Conservation (phyloP, 2,113 vertebrate genomes). For the Lipophrys pholis region DNA sequence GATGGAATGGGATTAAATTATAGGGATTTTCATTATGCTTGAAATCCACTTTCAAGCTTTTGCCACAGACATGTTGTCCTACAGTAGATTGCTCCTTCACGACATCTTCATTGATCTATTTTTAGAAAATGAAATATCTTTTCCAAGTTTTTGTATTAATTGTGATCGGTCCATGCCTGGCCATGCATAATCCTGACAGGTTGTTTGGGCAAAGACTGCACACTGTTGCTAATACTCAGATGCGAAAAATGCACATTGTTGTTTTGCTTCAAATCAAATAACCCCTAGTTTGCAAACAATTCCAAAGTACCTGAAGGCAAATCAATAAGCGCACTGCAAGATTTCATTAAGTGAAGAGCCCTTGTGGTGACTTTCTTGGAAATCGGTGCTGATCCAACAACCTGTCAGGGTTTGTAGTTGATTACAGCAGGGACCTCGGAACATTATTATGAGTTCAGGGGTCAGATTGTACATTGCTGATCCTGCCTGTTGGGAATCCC, state of each 20-base stretch:
- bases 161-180: conserved; percentile 22
- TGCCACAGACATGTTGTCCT: conserved; percentile 14
- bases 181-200: conserved; percentile 12
- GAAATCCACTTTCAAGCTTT: conserved; percentile 39
- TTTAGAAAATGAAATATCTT: conserved; percentile 35
- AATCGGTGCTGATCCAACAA: conserved; percentile 66
- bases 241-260: conserved; percentile 45
- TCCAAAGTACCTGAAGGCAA: conserved; percentile 70
- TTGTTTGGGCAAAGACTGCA: conserved; percentile 1
- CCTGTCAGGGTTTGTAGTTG: conserved; percentile 57
- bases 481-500: conserved; percentile 61
- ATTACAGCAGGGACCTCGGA: conserved; percentile 71
- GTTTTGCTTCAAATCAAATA: conserved; percentile 67
- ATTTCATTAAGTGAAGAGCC: conserved; percentile 80
- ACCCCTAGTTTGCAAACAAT: conserved; percentile 67
- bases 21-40: neutral
- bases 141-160: conserved; percentile 29
- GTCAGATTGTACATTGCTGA: conserved; percentile 65
- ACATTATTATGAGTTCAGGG: conserved; percentile 74
- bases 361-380: conserved; percentile 65
- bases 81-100: conserved; percentile 22
- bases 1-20: neutral
- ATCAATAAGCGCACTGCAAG: conserved; percentile 76
- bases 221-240: neutral
- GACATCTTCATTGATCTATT: conserved; percentile 47